Base-by-base conservation (phyloP, 2,888 invertebrate species). In the Metopia argyrocephala region DNA sequence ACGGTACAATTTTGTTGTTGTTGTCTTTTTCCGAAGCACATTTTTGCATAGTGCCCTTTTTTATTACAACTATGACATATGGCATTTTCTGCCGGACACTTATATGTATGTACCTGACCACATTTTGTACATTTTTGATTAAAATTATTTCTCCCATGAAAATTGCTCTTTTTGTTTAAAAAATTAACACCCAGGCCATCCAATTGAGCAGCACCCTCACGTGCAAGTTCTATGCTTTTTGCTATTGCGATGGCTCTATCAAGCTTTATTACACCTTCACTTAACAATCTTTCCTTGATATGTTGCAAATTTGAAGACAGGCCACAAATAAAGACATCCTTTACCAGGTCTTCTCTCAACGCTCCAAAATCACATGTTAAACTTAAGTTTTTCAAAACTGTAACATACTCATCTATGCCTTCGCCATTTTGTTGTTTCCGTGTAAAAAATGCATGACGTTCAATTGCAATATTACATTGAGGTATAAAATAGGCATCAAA, bases 251-350 rank as follows among this genome's bases (percentile, higher is more conserved):
- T 59, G 18, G 38, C 38, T 20, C 9, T 38, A 12, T 38, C 38
- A 1, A 81, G 52, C 23, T 38, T 56, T 1, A 75, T 81, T 31
- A 28, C 48, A 0, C 81, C 81, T 78, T 82, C 79, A 48, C 57
- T 80, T 6, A 82, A 50, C 25, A 81, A 23, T n/a, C 64, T 79
- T 79, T 83, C 76, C 70, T 76, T 82, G 2, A 82, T 74, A 20
- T 57, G 38, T 46, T 20, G 18, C n/a, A 73, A 45, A n/a, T 59
- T 38, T 0, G 71, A 48, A 20, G 68, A n/a, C n/a, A n/a, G n/a
- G n/a, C n/a, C n/a, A n/a, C n/a, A n/a, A n/a, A n/a, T n/a, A n/a
- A n/a, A n/a, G 4, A 28, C 20, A 25, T 57, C 28, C 18, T 15
- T 57, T 5, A 57, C 57, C 5, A 57, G 57, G 25, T 23, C 23